Conservation (phyloP, 2,888 invertebrate genomes). For the Drosophila multiciliata region DNA sequence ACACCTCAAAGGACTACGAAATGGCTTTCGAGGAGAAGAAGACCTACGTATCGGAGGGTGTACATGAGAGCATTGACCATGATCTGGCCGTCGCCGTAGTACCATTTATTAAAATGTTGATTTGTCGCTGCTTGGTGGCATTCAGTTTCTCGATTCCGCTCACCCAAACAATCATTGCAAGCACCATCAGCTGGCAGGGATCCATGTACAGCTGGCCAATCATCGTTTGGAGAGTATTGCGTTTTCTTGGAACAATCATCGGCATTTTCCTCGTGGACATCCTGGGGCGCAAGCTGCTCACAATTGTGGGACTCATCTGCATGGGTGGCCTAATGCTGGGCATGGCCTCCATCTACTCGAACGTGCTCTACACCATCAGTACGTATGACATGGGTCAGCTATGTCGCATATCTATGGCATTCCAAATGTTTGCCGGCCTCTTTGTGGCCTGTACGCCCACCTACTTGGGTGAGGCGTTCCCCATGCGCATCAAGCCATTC, state of each 20-base stretch:
- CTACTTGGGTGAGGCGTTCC: conserved; percentile 79
- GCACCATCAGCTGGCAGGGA: conserved; percentile 14
- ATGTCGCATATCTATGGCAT: conserved; percentile 57
- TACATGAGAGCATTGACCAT: conserved; percentile 32
- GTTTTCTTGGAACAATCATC: conserved; percentile 63
- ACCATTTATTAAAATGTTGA: conserved; percentile 70
- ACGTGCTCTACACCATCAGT: conserved; percentile 4
- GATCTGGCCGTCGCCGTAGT: conserved; percentile 48
- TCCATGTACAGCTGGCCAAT: conserved; percentile 53
- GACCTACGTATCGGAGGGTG: conserved; percentile 62
- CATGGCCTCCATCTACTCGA: conserved; percentile 56
- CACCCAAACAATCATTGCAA: conserved; percentile 39
- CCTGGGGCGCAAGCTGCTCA: conserved; percentile 63
- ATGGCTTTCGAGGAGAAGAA: conserved; percentile 57
- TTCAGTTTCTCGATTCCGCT: conserved; percentile 78
- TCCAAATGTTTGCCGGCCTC: conserved; percentile 74
- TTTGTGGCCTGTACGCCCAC: conserved; percentile 69
- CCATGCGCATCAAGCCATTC: conserved; percentile 69
- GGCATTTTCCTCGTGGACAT: conserved; percentile 59
- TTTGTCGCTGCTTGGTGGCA: conserved; percentile 73
- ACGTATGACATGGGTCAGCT: conserved; percentile 47
- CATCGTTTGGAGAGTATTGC: conserved; percentile 57
- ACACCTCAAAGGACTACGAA: conserved; percentile 25
- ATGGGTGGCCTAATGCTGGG: conserved; percentile 69
- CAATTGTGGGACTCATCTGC: conserved; percentile 57